Evolutionary conservation across 2,113 vertebrate species (phyloP).

Genomic region (Corythornis madagascariensis): DNA sequence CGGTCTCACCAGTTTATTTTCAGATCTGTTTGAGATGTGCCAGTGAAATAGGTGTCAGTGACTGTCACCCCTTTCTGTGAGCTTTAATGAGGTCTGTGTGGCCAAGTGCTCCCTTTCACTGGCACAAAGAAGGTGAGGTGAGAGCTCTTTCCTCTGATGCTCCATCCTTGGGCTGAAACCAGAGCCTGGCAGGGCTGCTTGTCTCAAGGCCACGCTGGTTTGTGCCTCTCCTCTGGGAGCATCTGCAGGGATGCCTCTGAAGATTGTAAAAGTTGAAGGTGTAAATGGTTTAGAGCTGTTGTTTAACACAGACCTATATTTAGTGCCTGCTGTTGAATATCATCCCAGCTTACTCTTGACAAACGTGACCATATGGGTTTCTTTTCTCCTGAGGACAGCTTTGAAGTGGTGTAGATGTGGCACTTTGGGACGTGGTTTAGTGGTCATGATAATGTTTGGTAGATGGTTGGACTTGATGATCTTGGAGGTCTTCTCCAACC

Average conservation of each 20-base stretch:
- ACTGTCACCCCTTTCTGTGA: background rate
- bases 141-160: background rate
- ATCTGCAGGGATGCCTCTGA: fast-evolving
- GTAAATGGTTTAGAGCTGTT: background rate
- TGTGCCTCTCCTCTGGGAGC: background rate
- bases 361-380: fast-evolving
- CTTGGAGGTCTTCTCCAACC: too few relatives aligned
- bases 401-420: background rate
- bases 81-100: background rate
- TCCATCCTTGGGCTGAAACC: background rate
- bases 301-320: background rate
- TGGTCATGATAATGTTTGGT: too few relatives aligned
- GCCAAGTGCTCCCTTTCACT: background rate
- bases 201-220: background rate
- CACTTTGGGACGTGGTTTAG: too few relatives aligned
- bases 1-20: background rate
- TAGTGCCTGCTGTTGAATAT: constrained; percentile 10
- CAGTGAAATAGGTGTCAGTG: fast-evolving
- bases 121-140: background rate
- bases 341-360: background rate
- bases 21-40: background rate
- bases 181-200: background rate
- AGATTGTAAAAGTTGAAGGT: background rate
- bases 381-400: background rate
- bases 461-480: too few relatives aligned